These are phyloP conservation scores for Notospermus geniculatus DNA, from an alignment of 1,140 invertebrate genomes.

Conservation along the genomic window DNA sequence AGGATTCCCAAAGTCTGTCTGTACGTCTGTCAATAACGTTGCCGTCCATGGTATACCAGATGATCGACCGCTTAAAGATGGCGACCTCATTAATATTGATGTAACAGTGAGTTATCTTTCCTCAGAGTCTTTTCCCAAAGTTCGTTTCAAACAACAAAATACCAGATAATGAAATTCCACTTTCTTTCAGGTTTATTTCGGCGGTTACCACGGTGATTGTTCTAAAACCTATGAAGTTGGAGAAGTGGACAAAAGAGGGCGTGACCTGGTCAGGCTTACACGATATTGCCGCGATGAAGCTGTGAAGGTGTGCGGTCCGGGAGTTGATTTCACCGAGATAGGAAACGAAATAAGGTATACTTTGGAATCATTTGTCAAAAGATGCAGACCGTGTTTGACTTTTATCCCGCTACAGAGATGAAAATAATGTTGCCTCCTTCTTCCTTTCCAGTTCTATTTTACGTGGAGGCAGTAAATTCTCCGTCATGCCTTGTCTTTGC, in stretches of 20 bases:
- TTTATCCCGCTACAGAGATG: too few species aligned
- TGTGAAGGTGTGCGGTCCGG: slow-evolving; percentile 75
- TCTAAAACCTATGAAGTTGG: slow-evolving; percentile 84
- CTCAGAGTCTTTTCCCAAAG: background rate
- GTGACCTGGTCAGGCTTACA: slow-evolving; percentile 68
- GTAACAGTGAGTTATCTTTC: slow-evolving; percentile 69
- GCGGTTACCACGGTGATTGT: slow-evolving; percentile 91
- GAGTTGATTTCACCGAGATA: slow-evolving; percentile 71
- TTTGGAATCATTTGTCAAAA: too few species aligned
- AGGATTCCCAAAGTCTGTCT: slow-evolving; percentile 88
- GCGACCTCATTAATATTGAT: slow-evolving; percentile 91
- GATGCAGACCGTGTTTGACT: too few species aligned
- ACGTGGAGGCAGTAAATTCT: slow-evolving; percentile 44
- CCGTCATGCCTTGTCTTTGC: slow-evolving; percentile 75
- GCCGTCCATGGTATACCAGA: slow-evolving; percentile 95
- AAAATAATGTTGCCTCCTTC: too few species aligned
- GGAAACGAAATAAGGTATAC: slow-evolving; percentile 62
- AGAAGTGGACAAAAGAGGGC: slow-evolving; percentile 69
- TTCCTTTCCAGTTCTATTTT: too few species aligned
- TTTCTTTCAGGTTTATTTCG: slow-evolving; percentile 70
- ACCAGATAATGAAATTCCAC: too few species aligned
- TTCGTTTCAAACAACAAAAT: background rate
- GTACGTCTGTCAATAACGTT: slow-evolving; percentile 93
- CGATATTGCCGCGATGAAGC: slow-evolving; percentile 71
- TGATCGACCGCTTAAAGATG: slow-evolving; percentile 71